Evolutionary conservation across 2,888 invertebrate genomes (phyloP), one percentile per base, ranked within the genome.

Genomic region (Acleris cristana): DNA sequence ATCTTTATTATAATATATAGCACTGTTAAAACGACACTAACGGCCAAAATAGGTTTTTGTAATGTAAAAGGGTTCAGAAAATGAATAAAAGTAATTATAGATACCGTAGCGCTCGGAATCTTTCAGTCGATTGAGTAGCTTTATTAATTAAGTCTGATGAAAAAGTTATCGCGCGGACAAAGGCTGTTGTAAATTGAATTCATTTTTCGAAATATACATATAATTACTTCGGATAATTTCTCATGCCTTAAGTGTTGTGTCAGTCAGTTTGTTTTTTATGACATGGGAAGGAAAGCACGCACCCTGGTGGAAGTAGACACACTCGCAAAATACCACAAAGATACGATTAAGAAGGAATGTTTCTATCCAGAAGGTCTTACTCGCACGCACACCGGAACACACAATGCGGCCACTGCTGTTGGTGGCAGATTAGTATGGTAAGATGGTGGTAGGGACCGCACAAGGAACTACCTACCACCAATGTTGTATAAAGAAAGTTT

Each of bases 11-110:
- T 56, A 34, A 57, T 66, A 52, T 67, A 67, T 67, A 52, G 56
- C 21, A 53, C 48, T 40, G 52, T 57, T 54, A 58, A 67, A 58
- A 49, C 26, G 48, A 58, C 19, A 40, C 44, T 48, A 62, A 3
- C 30, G 45, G 23, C 49, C n/a, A 40, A 40, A 60, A 60, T 40
- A 30, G 51, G 30, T 6, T 55, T 59, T 40, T 14, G 48, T 48
- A 21, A 45, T 66, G 51, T 51, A 53, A 55, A 66, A 62, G 66
- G 66, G 52, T 66, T 61, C 40, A 66, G 44, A 56, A 66, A 66
- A 55, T 66, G 48, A 34, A 66, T 57, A 66, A 66, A 66, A 66
- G 61, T 66, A 62, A 66, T 66, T 62, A 62, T 62, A 66, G 66
- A 62, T 62, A 53, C 56, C 65, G 58, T 60, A 44, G 45, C 57